phyloP scores from a whole-genome alignment of 2,797 vertebrate species.

The Novumbra hubbsi region DNA sequence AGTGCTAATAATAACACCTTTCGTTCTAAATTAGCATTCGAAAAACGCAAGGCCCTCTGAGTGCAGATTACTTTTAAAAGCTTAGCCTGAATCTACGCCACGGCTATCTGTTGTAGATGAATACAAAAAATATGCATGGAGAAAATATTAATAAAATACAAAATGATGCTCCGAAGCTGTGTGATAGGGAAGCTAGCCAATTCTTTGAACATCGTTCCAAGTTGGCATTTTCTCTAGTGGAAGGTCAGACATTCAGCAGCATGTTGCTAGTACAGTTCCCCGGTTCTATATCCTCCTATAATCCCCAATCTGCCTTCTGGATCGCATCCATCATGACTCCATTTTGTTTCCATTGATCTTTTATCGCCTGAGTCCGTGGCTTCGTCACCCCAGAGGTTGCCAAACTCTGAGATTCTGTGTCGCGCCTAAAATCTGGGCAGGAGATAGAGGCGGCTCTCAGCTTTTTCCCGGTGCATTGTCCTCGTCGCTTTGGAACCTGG shows the following conservation, averaged over 20 bases:
- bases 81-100: slow-evolving; percentile 19
- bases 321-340: slow-evolving; percentile 43
- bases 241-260: slow-evolving; percentile 43
- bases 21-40: slow-evolving; percentile 11
- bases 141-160: not conserved
- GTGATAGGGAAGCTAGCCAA: slow-evolving; percentile 51
- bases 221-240: slow-evolving; percentile 45
- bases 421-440: slow-evolving; percentile 35
- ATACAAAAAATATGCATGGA: slow-evolving; percentile 1
- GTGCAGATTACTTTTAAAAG: slow-evolving; percentile 29
- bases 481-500: slow-evolving; percentile 31
- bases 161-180: slow-evolving; percentile 32
- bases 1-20: not conserved
- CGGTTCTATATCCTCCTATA: slow-evolving; percentile 48
- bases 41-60: slow-evolving; percentile 27
- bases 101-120: slow-evolving; percentile 13
- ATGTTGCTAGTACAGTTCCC: slow-evolving; percentile 38
- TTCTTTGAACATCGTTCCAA: slow-evolving; percentile 54
- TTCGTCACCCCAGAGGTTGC: slow-evolving; percentile 36
- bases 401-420: slow-evolving; percentile 46
- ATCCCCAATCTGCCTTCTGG: slow-evolving; percentile 46
- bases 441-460: slow-evolving; percentile 30
- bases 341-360: slow-evolving; percentile 66
- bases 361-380: slow-evolving; percentile 54
- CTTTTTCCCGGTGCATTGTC: slow-evolving; percentile 37